Base-by-base conservation (phyloP, 2,888 invertebrate species). In the Allolobophora icterica region DNA sequence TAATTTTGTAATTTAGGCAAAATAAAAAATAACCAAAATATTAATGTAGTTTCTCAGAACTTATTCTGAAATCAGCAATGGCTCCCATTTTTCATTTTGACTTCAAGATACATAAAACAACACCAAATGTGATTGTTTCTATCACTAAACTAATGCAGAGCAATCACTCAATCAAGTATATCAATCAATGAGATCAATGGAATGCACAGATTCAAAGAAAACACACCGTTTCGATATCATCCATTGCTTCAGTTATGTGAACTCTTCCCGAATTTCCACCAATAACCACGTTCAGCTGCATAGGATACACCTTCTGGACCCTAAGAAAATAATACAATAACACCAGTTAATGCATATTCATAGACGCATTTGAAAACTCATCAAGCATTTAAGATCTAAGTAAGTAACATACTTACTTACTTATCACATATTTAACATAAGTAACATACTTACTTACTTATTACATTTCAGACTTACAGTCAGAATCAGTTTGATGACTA, bases 211-310 rank as follows among this genome's bases (percentile, higher is more conserved):
- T 84, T 2, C 8, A 21, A 87, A 13, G 45, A 34, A 52, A 11
- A 89, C 52, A 30, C 30, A 89, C 42, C 38, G 45, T 19, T 52
- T 89, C 35, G 34, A 42, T 89, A 33, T 52, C 42, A 89, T 45
- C 42, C 38, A 21, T 1, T 11, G 42, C 89, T 87, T 34, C 87
- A 8, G 87, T 87, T 35, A 87, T 38, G 38, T 90, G 90, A 90
- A 90, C 58, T 90, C 58, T 90, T 90, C 90, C 90, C 71, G 71
- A 83, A 24, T 19, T 35, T 38, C 35, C 34, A 35, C 87, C 87
- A 87, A 87, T 87, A 35, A 38, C 87, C 1, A 87, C 87, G 8
- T 87, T 87, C 87, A 87, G 8, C 35, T 87, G 87, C 87, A 87
- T 87, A n/a, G 87, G 87, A 87, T 87, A 87, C 8, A 87, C 38